phyloP scores from a whole-genome alignment of 2,888 invertebrate genomes.

The Leptinotarsa tumamoca region DNA sequence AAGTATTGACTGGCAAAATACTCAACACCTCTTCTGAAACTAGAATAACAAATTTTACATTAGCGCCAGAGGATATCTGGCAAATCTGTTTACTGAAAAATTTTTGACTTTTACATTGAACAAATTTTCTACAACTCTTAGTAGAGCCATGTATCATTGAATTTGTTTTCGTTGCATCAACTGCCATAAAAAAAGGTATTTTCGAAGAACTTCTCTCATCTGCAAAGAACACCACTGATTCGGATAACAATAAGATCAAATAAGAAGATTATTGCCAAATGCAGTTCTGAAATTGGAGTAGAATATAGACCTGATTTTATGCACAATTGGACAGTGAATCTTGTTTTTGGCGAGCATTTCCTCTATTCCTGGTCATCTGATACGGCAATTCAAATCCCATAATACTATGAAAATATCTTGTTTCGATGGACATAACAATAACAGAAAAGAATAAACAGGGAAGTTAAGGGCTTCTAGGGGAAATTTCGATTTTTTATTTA shows the following conservation, averaged over 20 bases:
- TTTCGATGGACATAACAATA: conserved; percentile 41
- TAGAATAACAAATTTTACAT: no score
- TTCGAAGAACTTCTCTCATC: not conserved
- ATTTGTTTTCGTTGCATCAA: not conserved
- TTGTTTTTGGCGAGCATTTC: conserved; percentile 38
- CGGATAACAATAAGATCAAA: conserved; percentile 20
- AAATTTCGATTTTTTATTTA: conserved; percentile 25
- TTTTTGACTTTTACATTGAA: no score
- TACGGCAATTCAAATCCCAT: conserved; percentile 41
- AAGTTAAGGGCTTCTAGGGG: conserved; percentile 39
- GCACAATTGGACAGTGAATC: conserved; percentile 46
- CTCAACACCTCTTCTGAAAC: no score
- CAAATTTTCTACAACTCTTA: no score
- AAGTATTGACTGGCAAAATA: no score
- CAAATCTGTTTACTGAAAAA: no score
- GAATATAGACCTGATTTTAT: conserved; percentile 45
- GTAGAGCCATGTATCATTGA: no score
- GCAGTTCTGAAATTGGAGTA: conserved; percentile 42
- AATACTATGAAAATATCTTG: conserved; percentile 42
- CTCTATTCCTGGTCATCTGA: conserved; percentile 43
- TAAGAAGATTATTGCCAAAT: conserved; percentile 34
- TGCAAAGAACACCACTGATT: not conserved
- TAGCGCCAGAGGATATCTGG: no score
- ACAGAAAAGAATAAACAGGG: conserved; percentile 33
- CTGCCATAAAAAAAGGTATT: not conserved